Evolutionary conservation across 1,140 invertebrate genomes (phyloP).

Genomic region (Drosophila nebulosa): DNA sequence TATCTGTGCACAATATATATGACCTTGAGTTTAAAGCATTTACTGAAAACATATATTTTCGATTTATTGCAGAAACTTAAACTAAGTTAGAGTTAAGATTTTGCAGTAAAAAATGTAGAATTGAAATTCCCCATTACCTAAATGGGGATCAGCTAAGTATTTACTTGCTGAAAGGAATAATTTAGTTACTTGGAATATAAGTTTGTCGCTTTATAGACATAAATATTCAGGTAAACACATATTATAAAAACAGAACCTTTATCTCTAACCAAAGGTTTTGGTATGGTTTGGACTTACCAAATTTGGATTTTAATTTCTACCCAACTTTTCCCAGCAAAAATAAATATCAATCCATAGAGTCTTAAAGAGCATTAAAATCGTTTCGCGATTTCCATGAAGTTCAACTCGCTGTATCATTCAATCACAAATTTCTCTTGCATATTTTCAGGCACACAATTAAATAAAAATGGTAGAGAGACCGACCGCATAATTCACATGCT

Average conservation of each 20-base stretch:
- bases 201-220: too few species aligned
- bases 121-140: too few species aligned
- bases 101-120: too few species aligned
- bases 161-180: too few species aligned
- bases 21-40: constrained; percentile 49
- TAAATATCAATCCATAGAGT: not conserved
- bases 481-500: constrained; percentile 55
- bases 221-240: too few species aligned
- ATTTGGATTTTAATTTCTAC: not conserved
- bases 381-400: constrained; percentile 6
- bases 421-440: constrained; percentile 38
- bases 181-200: too few species aligned
- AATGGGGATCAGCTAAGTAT: too few species aligned
- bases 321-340: not conserved
- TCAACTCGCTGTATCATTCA: constrained; percentile 5
- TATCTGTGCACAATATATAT: not conserved
- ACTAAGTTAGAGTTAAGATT: too few species aligned
- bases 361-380: not conserved
- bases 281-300: too few species aligned
- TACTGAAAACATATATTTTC: not conserved
- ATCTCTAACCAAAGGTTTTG: too few species aligned
- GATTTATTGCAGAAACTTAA: not conserved
- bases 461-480: not conserved
- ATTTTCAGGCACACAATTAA: constrained; percentile 36
- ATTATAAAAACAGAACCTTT: too few species aligned